These are phyloP conservation scores for Siphamia tubifer DNA, from an alignment of 2,113 vertebrate genomes.

Conservation along the genomic window DNA sequence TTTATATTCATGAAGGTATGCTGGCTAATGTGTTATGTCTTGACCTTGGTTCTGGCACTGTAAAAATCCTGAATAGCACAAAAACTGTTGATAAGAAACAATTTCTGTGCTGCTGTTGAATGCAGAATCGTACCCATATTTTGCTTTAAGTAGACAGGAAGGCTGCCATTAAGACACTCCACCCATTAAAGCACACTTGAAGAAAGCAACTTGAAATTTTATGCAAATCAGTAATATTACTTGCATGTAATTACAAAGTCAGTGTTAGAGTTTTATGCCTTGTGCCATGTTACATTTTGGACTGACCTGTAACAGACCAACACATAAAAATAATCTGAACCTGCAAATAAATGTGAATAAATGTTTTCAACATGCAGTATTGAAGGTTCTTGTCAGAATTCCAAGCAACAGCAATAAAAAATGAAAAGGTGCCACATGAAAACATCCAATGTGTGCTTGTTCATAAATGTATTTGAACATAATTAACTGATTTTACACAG, in stretches of 20 bases:
- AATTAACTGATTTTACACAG: no score
- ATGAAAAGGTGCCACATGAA: not conserved
- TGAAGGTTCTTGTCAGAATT: no score
- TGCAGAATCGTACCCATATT: not conserved
- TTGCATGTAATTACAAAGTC: no score
- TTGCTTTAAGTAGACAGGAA: not conserved
- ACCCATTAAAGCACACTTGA: not conserved
- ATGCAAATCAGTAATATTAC: not conserved
- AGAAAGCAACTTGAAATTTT: not conserved
- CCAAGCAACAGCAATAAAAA: no score
- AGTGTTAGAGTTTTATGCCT: not conserved
- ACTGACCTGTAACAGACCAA: not conserved
- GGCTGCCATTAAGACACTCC: not conserved
- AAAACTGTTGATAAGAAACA: no score
- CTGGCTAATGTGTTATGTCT: not conserved
- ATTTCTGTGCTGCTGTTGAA: not conserved
- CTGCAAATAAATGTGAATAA: not conserved
- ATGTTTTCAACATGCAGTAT: no score
- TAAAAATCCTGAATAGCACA: not conserved
- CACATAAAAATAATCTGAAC: not conserved
- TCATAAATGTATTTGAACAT: no score
- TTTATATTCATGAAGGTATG: not conserved
- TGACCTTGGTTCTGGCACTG: conserved; percentile 10
- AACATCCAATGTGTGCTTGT: no score
- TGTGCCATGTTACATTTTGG: not conserved